Percentiles rank a stretch among this genome's conserved stretches.
These are phyloP conservation scores for Megaustenia siamemsis DNA, from an alignment of 2,888 invertebrate species.

Conservation along the genomic window DNA sequence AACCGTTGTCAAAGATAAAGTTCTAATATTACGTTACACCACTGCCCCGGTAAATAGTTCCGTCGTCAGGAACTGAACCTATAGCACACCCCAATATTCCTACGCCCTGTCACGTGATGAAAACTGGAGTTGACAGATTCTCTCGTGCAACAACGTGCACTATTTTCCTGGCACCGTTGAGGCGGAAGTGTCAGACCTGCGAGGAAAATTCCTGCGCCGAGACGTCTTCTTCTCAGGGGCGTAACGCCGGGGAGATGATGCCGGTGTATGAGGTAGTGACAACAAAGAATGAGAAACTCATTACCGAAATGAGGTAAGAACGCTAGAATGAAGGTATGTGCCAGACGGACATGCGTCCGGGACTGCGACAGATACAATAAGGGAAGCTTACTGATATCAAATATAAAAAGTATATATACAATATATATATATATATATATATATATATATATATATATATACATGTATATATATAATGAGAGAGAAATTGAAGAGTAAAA, in stretches of 20 bases:
- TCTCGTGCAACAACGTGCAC: slow-evolving; percentile 39
- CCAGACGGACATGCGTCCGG: not conserved
- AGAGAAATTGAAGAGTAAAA: too few species aligned
- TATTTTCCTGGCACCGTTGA: slow-evolving; percentile 41
- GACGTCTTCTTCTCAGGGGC: slow-evolving; percentile 25
- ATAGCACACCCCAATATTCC: not conserved
- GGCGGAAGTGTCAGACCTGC: slow-evolving; percentile 44
- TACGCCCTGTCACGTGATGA: not conserved
- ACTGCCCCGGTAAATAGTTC: not conserved
- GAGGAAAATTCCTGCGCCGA: slow-evolving; percentile 40
- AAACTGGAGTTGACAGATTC: slow-evolving; percentile 43
- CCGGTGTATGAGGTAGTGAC: not conserved
- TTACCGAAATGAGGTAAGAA: not conserved
- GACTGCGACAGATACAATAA: too few species aligned
- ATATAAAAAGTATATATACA: too few species aligned
- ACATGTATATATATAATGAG: too few species aligned
- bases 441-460: too few species aligned
- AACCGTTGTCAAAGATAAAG: too few species aligned
- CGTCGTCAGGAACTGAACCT: not conserved
- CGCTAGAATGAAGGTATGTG: not conserved
- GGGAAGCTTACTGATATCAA: too few species aligned
- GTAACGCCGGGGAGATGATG: not conserved
- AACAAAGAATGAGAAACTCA: not conserved
- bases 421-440: too few species aligned
- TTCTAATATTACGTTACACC: not conserved